A percentile compares a stretch with the other conserved stretches of the same genome.
These are phyloP conservation scores for Idaea dimidiata DNA, from an alignment of 2,888 invertebrate species.

Conservation along the genomic window DNA sequence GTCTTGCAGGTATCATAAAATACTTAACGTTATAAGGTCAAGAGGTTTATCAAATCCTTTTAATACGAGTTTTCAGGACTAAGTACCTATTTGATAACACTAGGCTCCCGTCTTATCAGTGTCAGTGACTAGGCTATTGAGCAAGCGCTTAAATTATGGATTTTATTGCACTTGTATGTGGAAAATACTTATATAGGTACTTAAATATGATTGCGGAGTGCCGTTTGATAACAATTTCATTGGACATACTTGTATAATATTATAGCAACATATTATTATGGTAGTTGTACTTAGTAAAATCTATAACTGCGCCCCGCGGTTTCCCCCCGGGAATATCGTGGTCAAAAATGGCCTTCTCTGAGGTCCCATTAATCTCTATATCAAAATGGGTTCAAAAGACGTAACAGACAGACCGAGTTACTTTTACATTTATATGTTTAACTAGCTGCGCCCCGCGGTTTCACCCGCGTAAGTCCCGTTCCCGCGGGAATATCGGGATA, in stretches of 20 bases:
- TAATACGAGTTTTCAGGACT: slow-evolving; percentile 2
- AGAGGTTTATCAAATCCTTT: slow-evolving; percentile 6
- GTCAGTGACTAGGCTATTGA: not conserved
- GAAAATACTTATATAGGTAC: not conserved
- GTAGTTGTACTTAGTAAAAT: too few relatives aligned
- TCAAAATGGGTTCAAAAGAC: too few relatives aligned
- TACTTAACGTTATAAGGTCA: slow-evolving; percentile 15
- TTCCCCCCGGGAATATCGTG: too few relatives aligned
- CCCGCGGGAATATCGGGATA: too few relatives aligned
- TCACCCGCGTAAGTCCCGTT: too few relatives aligned
- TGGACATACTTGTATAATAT: not conserved
- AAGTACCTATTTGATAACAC: not conserved
- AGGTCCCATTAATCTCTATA: too few relatives aligned
- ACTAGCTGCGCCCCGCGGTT: too few relatives aligned
- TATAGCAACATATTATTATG: too few relatives aligned
- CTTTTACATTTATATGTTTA: too few relatives aligned
- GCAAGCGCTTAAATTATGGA: not conserved
- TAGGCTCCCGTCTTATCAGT: not conserved
- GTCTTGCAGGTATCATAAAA: not conserved
- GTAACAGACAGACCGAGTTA: too few relatives aligned
- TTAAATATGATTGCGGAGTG: not conserved
- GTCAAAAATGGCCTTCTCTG: too few relatives aligned
- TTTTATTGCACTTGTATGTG: not conserved
- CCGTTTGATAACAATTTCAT: not conserved
- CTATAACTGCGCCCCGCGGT: too few relatives aligned